Evolutionary conservation across 2,797 vertebrate genomes (phyloP), one percentile per base, ranked within the genome.

Genomic region (Pangasius krempfi): DNA sequence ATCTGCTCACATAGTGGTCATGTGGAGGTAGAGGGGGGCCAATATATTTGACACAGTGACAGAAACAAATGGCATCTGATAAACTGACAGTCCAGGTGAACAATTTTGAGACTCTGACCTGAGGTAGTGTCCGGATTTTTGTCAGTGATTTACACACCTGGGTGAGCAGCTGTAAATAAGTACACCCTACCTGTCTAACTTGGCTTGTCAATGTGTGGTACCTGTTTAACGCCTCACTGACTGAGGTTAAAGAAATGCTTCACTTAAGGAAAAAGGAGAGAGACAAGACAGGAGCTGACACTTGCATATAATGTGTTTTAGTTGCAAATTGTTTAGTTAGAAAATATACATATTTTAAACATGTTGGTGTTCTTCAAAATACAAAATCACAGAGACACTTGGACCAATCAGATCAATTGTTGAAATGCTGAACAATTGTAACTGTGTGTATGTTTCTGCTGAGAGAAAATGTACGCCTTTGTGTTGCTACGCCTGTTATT

Each of bases 131-230:
- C 47, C 14, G 27, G 70, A 40, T 58, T 27, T 44, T 33, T 47
- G 88, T 90, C 40, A 87, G 60, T 80, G 52, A 60, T 54, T 90
- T 90, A 81, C 86, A 94, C 93, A 94, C 91, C 93, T 93, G 93
- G 89, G 88, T 90, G 88, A 90, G 81, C 88, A 12, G 33, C 9
- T 3, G 93, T 96, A 87, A 96, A 96, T 96, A 87, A 94, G 93
- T 93, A 52, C 44, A 64, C 84, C 90, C 83, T 64, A 95, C 93
- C 94, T 94, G 94, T 94, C 94, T 91, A 91, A 91, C 88, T 50
- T 66, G 14, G 37, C 44, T 22, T 62, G 88, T 85, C 60, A 80
- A 72, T 89, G 84, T 86, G 76, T 62, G 30, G 22, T 87, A 87
- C 80, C 88, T 89, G 85, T 82, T 89, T 89, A 87, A 78, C 13